Base-by-base conservation (phyloP, 2,113 vertebrate genomes). In the Brienomyrus brachyistius region DNA sequence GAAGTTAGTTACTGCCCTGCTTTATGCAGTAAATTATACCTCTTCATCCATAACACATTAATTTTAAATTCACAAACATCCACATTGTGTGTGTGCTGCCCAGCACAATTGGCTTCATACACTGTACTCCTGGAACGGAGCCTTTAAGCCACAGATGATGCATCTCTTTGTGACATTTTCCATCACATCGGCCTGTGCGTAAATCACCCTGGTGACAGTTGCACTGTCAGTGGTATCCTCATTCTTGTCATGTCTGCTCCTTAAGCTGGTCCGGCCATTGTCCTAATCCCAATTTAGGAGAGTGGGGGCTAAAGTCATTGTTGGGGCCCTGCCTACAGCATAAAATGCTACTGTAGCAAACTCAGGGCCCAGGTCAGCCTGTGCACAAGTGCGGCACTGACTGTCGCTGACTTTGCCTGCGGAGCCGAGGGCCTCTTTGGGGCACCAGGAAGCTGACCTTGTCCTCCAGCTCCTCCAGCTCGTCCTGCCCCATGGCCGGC, bases 401-500 rank as follows among this genome's bases (percentile, higher is more conserved):
- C 23, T 9, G 23, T 9, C 23, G 56, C 62, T 0, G 62, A 27
- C 74, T 80, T 35, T 43, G 35, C 74, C 31, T 5, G 31, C 35
- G 19, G 70, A 17, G 70, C 4, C 13, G 11, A 77, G 15, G 11
- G 74, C 35, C 74, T 6, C 74, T 1, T 7, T 5, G 31, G 74
- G 82, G 15, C 5, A 5, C 82, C 82, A 2, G 45, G 43, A 45
- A 80, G 47, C 89, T 66, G 74, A 99, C 98, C 97, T 98, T 97
- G 88, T 95, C 93, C 93, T 97, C 95, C 92, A 99, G 95, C 77
- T 97, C 97, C n/a, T 86, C 94, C 90, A 99, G 93, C 89, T 99
- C 98, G 27, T 95, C 95, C 2, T 97, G 97, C 91, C 96, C 96
- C 97, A 99, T 97, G 8, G 97, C 98, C 43, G 98, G 98, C 92